Conservation (phyloP, 2,888 invertebrate genomes). For the Caenorhabditis doughertyi region DNA sequence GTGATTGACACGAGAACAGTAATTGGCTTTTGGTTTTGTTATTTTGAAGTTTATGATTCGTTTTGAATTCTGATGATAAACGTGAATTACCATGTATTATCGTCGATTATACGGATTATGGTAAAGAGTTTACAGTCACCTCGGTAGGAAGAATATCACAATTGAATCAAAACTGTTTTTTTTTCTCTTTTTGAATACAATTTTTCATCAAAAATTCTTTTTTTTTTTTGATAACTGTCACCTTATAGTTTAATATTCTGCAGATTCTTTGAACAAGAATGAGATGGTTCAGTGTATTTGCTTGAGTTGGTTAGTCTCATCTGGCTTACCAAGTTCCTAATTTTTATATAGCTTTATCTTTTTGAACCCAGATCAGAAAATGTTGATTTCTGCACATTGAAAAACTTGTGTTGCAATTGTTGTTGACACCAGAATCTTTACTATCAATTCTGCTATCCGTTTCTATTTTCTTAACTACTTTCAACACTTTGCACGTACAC, state of each 20-base stretch:
- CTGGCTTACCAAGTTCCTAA: too few species aligned
- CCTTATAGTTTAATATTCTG: too few species aligned
- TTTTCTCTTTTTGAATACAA: too few species aligned
- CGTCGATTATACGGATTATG: neutral
- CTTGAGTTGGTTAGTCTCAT: too few species aligned
- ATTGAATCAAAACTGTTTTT: too few species aligned
- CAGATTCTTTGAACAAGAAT: too few species aligned
- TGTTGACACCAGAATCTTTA: slow-evolving; percentile 7
- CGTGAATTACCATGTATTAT: neutral
- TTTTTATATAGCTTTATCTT: too few species aligned
- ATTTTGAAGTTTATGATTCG: neutral
- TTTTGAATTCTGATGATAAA: neutral
- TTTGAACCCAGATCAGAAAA: slow-evolving; percentile 18
- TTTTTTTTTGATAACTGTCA: too few species aligned
- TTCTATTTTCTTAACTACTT: slow-evolving; percentile 26
- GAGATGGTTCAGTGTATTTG: too few species aligned
- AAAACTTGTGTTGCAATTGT: slow-evolving; percentile 1
- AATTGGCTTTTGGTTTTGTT: slow-evolving; percentile 25
- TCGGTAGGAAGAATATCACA: too few species aligned
- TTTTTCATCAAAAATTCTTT: too few species aligned
- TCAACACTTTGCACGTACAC: slow-evolving; percentile 16
- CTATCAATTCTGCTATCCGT: slow-evolving; percentile 9
- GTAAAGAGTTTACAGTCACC: too few species aligned
- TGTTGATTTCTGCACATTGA: neutral
- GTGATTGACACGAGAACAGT: neutral